Conservation (phyloP, 2,888 invertebrate genomes). For the Pollenia griseotomentosa region DNA sequence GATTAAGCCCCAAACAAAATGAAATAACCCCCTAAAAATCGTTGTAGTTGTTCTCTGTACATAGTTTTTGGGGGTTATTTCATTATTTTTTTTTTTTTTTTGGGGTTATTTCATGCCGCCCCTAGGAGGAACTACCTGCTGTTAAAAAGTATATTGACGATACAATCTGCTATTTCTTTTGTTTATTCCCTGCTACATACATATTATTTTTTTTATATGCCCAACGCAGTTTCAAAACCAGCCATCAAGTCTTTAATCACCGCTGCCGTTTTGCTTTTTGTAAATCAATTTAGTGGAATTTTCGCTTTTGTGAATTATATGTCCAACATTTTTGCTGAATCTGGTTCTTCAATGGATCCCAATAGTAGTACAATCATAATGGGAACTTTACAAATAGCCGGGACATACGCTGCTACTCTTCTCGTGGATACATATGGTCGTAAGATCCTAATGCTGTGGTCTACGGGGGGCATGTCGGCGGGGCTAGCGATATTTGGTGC, state of each 20-base stretch:
- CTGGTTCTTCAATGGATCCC: conserved; percentile 79
- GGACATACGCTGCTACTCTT: conserved; percentile 79
- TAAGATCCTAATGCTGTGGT: conserved; percentile 80
- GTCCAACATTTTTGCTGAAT: conserved; percentile 80
- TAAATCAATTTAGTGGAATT: conserved; percentile 80
- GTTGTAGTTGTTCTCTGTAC: too few relatives aligned
- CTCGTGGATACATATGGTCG: conserved; percentile 81
- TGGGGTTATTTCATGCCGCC: too few relatives aligned
- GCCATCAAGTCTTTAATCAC: conserved; percentile 78
- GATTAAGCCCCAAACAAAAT: too few relatives aligned
- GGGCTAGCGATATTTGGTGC: conserved; percentile 78
- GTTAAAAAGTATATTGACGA: too few relatives aligned
- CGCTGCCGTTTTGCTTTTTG: conserved; percentile 76
- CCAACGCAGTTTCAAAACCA: conserved; percentile 76
- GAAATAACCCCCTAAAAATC: too few relatives aligned
- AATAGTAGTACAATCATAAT: conserved; percentile 81
- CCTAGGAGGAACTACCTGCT: too few relatives aligned
- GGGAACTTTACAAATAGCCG: conserved; percentile 80
- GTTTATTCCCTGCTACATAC: too few relatives aligned
- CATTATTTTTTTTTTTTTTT: too few relatives aligned
- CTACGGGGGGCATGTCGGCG: conserved; percentile 78
- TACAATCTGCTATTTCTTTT: too few relatives aligned
- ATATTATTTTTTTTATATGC: too few relatives aligned
- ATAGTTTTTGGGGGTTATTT: too few relatives aligned
- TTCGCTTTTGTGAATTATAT: conserved; percentile 82